A percentile compares a stretch with the other conserved stretches of the same genome.
These are phyloP conservation scores for Eupelmus urozonus DNA, from an alignment of 2,888 invertebrate genomes.

Conservation along the genomic window DNA sequence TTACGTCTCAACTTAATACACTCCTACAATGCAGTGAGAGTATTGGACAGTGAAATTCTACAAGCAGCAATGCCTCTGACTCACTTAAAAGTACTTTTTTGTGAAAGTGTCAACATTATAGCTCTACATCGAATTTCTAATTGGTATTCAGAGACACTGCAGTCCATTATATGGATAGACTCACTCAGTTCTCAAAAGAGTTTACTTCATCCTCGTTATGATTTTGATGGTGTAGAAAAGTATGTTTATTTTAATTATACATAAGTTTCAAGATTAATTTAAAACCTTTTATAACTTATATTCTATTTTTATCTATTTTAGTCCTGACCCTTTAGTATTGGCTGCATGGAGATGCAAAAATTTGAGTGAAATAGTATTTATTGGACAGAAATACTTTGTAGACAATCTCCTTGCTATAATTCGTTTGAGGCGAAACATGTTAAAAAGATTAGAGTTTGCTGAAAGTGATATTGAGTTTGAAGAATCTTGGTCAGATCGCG, in stretches of 20 bases:
- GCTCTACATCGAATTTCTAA: conserved; percentile 80
- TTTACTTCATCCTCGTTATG: conserved; percentile 65
- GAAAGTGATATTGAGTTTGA: conserved; percentile 77
- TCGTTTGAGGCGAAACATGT: conserved; percentile 80
- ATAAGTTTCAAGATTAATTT: background rate
- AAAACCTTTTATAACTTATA: no score
- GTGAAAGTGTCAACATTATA: conserved; percentile 81
- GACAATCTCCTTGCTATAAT: conserved; percentile 83
- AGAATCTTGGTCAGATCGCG: conserved; percentile 55
- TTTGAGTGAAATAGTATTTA: conserved; percentile 80
- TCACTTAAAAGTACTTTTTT: conserved; percentile 86
- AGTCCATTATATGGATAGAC: conserved; percentile 82
- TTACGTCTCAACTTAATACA: conserved; percentile 83
- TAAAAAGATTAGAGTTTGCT: conserved; percentile 81
- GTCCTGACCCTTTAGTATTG: conserved; percentile 82
- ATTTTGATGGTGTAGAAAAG: conserved; percentile 66
- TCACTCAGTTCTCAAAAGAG: conserved; percentile 73
- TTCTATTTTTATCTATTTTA: conserved; percentile 22
- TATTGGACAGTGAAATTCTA: conserved; percentile 82
- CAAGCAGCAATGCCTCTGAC: conserved; percentile 85
- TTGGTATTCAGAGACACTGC: conserved; percentile 79
- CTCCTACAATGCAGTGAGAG: conserved; percentile 83
- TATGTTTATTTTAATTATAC: conserved; percentile 59
- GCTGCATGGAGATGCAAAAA: conserved; percentile 83
- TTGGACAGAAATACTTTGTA: conserved; percentile 81